Base-by-base conservation (phyloP, 2,888 invertebrate species). In the Campaea margaritaria region DNA sequence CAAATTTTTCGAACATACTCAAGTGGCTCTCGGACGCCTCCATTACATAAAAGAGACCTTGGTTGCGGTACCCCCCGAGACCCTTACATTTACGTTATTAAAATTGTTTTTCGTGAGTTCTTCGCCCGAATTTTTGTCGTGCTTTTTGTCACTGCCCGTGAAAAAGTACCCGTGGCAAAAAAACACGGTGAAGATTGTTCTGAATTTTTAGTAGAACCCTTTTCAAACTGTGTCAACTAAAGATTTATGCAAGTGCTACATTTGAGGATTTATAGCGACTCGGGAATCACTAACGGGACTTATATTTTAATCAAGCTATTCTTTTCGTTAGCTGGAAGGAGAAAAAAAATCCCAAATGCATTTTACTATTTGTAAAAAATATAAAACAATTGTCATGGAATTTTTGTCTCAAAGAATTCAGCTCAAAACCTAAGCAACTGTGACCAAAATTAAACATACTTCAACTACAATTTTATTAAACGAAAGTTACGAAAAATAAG, bases 61-160 rank as follows among this genome's bases (percentile, higher is more conserved):
- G 56, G 48, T 52, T 45, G 50, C 57, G 38, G 50, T 27, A 34
- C 12, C 45, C 36, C 44, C n/a, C 14, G 44, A 47, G 55, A 51
- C 31, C 38, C 38, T 14, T 21, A 59, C 45, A 48, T 59, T 59
- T 49, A 16, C 59, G 15, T 50, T 59, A 59, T 59, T 59, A 46
- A 59, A 59, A 59, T 54, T 54, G 54, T 59, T 54, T 44, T 54
- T 44, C 31, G 21, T 27, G 48, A 50, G 7, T 39, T 36, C 47
- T 36, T 14, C 27, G 45, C 14, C 13, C 28, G 12, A 28, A 16
- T 28, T 48, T n/a, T 53, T 42, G n/a, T 3, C 21, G 21, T 31
- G 31, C 21, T 53, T 52, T 43, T 58, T 34, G 11, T 13, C 21
- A 31, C 41, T 51, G 15, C 11, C 28, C 9, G 21, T 47, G 34